Conservation (phyloP, 2,113 vertebrate genomes). For the Microcebus ravelobensis region DNA sequence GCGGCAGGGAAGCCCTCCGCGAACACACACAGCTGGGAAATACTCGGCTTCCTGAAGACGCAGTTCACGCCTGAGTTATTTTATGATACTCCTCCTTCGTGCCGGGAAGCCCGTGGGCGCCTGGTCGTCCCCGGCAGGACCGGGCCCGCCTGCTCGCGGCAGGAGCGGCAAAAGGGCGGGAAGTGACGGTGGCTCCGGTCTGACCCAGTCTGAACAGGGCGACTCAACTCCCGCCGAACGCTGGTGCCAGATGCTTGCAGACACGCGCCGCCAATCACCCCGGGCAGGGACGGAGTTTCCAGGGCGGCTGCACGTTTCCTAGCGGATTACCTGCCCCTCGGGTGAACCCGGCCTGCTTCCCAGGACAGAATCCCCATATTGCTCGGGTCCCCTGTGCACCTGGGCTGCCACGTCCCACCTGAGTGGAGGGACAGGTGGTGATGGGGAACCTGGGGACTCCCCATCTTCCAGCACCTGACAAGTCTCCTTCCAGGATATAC, state of each 20-base stretch:
- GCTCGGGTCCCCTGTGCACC: neutral
- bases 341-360: accelerated
- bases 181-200: no score
- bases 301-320: no score
- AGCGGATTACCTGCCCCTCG: accelerated
- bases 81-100: neutral
- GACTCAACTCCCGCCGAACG: accelerated
- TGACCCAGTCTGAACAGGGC: neutral
- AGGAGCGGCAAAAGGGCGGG: neutral
- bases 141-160: accelerated
- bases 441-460: neutral
- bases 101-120: neutral
- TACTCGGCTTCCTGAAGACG: neutral
- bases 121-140: accelerated
- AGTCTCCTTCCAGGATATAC: neutral
- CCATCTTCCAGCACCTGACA: neutral
- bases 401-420: accelerated
- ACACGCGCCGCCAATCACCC: accelerated
- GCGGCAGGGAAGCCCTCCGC: neutral
- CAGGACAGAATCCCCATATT: neutral
- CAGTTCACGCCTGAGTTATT: neutral
- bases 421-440: neutral
- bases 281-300: accelerated
- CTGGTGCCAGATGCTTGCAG: accelerated
- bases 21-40: accelerated